Evolutionary conservation across 1,140 invertebrate species (phyloP).

Genomic region (Drepana arcuata): DNA sequence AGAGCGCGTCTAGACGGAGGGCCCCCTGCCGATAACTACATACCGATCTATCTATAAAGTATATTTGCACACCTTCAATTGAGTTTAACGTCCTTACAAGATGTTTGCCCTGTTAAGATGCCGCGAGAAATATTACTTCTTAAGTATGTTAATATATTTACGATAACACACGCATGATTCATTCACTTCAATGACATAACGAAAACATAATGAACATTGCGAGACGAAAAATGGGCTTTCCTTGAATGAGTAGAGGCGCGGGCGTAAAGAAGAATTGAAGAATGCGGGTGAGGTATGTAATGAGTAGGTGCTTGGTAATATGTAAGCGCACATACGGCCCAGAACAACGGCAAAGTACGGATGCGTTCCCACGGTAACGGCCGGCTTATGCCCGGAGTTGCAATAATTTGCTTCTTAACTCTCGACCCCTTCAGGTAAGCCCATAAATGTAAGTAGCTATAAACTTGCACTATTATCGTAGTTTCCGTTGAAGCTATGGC

Average conservation of each 20-base stretch:
- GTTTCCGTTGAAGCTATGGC: too few relatives aligned
- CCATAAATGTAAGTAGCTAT: constrained; percentile 35
- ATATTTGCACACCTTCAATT: constrained; percentile 12
- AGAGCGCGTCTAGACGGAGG: constrained; percentile 63
- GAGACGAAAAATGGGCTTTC: constrained; percentile 10
- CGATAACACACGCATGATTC: too few relatives aligned
- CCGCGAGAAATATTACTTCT: not conserved
- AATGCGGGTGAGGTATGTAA: constrained; percentile 16
- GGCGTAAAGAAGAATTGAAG: constrained; percentile 20
- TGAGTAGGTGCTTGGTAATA: constrained; percentile 12
- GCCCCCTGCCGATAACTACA: constrained; percentile 37
- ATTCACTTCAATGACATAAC: too few relatives aligned
- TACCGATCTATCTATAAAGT: constrained; percentile 27
- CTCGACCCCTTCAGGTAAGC: constrained; percentile 19
- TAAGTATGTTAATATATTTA: not conserved
- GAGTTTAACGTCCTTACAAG: too few relatives aligned
- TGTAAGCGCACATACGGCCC: constrained; percentile 21
- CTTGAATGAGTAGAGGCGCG: constrained; percentile 4
- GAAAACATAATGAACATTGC: too few relatives aligned
- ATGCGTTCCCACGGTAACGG: constrained; percentile 59
- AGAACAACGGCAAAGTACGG: too few relatives aligned
- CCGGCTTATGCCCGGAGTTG: constrained; percentile 33
- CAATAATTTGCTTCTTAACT: constrained; percentile 48
- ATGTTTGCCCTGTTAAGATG: too few relatives aligned
- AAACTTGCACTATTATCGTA: too few relatives aligned